These are phyloP conservation scores for Tortricodes alternella DNA, from an alignment of 2,888 invertebrate species.

Conservation along the genomic window DNA sequence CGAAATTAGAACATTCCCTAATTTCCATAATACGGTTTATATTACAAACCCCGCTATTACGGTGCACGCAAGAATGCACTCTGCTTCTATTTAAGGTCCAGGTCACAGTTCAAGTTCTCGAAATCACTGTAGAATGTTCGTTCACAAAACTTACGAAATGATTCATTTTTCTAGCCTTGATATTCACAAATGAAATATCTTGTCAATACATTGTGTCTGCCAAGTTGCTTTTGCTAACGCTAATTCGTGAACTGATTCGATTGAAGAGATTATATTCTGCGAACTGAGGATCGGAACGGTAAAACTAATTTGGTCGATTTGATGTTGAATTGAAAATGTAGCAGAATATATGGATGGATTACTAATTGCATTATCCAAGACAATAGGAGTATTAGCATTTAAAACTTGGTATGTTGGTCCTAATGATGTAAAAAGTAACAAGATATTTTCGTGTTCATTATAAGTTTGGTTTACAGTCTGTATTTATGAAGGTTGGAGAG, in stretches of 20 bases:
- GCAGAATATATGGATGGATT: not conserved
- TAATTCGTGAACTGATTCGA: not conserved
- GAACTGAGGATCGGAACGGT: not conserved
- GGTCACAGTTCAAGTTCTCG: slow-evolving; percentile 25
- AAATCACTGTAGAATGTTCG: slow-evolving; percentile 11
- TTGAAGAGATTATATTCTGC: not conserved
- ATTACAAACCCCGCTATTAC: not conserved
- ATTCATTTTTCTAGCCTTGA: slow-evolving; percentile 30
- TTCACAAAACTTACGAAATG: slow-evolving; percentile 20
- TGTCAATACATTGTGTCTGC: slow-evolving; percentile 13
- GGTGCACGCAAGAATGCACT: slow-evolving; percentile 21
- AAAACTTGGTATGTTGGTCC: not conserved
- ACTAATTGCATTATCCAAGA: slow-evolving; percentile 16
- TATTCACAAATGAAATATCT: slow-evolving; percentile 24
- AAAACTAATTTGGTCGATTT: slow-evolving; percentile 1
- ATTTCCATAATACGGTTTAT: no score
- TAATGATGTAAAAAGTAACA: not conserved
- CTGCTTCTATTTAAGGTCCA: slow-evolving; percentile 10
- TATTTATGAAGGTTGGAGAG: no score
- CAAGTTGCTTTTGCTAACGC: slow-evolving; percentile 5
- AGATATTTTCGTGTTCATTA: no score
- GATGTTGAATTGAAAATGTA: slow-evolving; percentile 11
- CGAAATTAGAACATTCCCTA: not conserved
- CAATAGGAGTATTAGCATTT: slow-evolving; percentile 26
- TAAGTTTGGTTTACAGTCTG: no score